These are phyloP conservation scores for Myiotriccus ornatus DNA, from an alignment of 2,797 vertebrate species.

Conservation along the genomic window DNA sequence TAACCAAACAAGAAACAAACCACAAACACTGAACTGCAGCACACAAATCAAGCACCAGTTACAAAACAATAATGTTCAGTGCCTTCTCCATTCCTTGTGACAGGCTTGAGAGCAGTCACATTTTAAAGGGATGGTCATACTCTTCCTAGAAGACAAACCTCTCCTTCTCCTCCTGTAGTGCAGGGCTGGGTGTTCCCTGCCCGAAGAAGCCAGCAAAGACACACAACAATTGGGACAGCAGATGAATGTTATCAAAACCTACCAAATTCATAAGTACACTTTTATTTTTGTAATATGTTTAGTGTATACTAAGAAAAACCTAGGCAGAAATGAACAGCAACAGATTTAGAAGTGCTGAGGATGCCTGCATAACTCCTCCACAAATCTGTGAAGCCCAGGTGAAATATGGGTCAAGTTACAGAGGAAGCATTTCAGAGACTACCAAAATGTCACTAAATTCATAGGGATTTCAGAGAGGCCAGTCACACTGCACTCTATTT, in stretches of 20 bases:
- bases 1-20: not conserved
- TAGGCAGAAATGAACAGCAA: not conserved
- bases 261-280: not conserved
- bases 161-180: not conserved
- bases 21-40: not conserved
- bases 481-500: not conserved
- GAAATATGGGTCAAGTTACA: not conserved
- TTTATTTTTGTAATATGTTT: not conserved
- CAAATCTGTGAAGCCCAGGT: not conserved
- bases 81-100: not conserved
- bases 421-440: not conserved
- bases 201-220: not conserved
- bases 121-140: not conserved
- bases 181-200: not conserved
- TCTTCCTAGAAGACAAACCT: not conserved
- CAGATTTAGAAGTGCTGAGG: not conserved
- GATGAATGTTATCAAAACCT: not conserved
- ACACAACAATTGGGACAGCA: rapidly evolving
- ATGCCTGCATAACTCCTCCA: not conserved
- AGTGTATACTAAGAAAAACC: not conserved
- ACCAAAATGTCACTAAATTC: not conserved
- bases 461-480: not conserved
- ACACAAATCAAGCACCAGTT: not conserved
- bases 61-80: not conserved
- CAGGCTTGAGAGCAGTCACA: not conserved